A percentile compares a stretch with the other conserved stretches of the same genome.
Conservation (phyloP, 2,797 vertebrate species). For the Borostomias antarcticus region DNA sequence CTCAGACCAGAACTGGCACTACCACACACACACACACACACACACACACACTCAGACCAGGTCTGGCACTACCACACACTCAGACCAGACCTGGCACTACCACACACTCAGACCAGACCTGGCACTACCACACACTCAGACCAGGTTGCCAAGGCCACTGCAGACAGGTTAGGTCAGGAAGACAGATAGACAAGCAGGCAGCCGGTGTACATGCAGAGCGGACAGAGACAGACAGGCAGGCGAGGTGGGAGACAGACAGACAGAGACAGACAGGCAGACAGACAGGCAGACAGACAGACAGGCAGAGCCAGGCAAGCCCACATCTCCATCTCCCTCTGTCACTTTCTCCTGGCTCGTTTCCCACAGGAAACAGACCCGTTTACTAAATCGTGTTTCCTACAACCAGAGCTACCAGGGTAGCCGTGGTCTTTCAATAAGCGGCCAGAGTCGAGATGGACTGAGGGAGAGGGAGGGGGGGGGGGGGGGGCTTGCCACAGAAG, state of each 20-base stretch:
- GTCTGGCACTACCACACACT: too few species aligned
- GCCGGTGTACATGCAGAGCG: constrained; percentile 26
- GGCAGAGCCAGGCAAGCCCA: too few species aligned
- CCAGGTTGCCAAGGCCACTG: too few species aligned
- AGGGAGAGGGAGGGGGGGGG: not conserved
- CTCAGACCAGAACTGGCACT: too few species aligned
- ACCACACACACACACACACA: constrained; percentile 64
- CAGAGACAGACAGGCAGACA: constrained; percentile 19
- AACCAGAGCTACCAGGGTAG: too few species aligned
- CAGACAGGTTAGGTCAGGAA: constrained; percentile 57
- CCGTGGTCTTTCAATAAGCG: not conserved
- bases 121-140: too few species aligned
- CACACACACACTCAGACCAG: constrained; percentile 38
- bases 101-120: too few species aligned
- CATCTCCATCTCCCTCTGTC: too few species aligned
- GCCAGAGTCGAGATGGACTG: not conserved
- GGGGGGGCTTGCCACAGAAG: constrained; percentile 55
- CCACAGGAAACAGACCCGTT: too few species aligned
- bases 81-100: too few species aligned
- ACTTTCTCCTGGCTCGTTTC: not conserved
- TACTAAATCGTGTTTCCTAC: too few species aligned
- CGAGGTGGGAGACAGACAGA: constrained; percentile 12
- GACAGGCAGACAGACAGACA: constrained; percentile 8
- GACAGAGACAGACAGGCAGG: not conserved
- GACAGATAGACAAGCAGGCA: constrained; percentile 34